Evolutionary conservation across 2,113 vertebrate species (phyloP).

Genomic region (Menidia beryllina): DNA sequence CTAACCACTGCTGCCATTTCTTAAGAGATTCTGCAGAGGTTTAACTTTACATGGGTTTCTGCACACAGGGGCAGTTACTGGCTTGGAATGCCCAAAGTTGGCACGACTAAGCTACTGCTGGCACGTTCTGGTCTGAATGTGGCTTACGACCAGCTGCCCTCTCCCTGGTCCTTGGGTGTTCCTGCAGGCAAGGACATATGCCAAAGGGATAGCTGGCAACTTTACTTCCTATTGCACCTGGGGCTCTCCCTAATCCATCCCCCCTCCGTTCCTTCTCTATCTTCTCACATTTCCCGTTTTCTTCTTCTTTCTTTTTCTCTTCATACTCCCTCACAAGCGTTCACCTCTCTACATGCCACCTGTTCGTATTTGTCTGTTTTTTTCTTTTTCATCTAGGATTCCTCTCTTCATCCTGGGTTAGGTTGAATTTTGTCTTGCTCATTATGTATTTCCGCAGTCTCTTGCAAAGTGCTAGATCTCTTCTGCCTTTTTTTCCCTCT

Average conservation of each 20-base stretch:
- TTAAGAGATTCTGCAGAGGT: conserved; percentile 38
- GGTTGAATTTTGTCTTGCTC: conserved; percentile 9
- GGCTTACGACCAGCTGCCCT: conserved; percentile 82
- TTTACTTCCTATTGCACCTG: conserved; percentile 81
- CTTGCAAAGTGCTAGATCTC: conserved; percentile 1
- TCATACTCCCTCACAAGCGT: conserved; percentile 6
- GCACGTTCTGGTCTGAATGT: conserved; percentile 55
- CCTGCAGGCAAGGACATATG: conserved; percentile 79
- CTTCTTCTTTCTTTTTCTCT: conserved; percentile 14
- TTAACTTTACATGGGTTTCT: conserved; percentile 47
- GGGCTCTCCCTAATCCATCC: conserved; percentile 76
- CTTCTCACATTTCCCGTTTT: conserved; percentile 29
- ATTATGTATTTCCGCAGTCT: conserved; percentile 7
- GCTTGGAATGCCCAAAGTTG: conserved; percentile 45
- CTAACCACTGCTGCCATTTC: conserved; percentile 6
- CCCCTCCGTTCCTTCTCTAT: conserved; percentile 58
- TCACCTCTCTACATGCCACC: neutral
- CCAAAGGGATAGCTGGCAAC: conserved; percentile 84
- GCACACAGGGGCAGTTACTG: conserved; percentile 43
- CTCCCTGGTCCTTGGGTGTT: conserved; percentile 72
- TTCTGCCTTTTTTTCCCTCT: conserved; percentile 11
- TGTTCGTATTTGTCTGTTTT: neutral
- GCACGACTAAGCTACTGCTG: conserved; percentile 49
- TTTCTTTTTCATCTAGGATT: neutral
- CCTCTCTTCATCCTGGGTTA: neutral